phyloP scores from a whole-genome alignment of 2,888 invertebrate species.

The Allygus modestus region DNA sequence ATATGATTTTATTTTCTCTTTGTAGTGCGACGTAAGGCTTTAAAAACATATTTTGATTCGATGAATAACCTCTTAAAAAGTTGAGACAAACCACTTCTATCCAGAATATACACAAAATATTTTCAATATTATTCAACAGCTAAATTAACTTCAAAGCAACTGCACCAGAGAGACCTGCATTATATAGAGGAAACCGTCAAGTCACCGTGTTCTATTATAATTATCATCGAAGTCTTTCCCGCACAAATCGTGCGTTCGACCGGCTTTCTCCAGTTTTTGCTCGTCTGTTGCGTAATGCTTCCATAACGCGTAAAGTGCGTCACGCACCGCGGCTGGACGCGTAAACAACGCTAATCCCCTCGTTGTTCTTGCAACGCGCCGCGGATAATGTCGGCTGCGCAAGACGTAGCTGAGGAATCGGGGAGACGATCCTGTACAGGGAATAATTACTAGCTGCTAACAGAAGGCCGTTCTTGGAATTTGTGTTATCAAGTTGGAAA shows the following conservation, averaged over 20 bases:
- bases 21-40: too few species aligned
- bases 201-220: constrained; percentile 32
- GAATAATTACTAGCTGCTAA: too few species aligned
- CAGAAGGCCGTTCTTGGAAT: too few species aligned
- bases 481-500: too few species aligned
- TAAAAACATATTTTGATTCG: too few species aligned
- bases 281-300: neutral
- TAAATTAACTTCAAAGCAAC: neutral
- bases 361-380: constrained; percentile 52
- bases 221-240: constrained; percentile 35
- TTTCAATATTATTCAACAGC: too few species aligned
- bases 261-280: constrained; percentile 45
- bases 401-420: neutral
- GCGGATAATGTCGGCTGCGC: neutral
- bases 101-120: too few species aligned
- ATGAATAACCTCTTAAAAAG: too few species aligned
- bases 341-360: constrained; percentile 1
- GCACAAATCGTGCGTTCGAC: constrained; percentile 40
- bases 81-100: too few species aligned
- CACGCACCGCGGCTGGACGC: constrained; percentile 22
- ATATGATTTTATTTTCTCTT: too few species aligned
- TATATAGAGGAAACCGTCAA: neutral
- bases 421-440: neutral
- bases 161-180: neutral
- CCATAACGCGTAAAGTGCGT: constrained; percentile 20